Evolutionary conservation across 2,888 invertebrate species (phyloP), one percentile per base, ranked within the genome.

Genomic region (Baronia brevicornis): DNA sequence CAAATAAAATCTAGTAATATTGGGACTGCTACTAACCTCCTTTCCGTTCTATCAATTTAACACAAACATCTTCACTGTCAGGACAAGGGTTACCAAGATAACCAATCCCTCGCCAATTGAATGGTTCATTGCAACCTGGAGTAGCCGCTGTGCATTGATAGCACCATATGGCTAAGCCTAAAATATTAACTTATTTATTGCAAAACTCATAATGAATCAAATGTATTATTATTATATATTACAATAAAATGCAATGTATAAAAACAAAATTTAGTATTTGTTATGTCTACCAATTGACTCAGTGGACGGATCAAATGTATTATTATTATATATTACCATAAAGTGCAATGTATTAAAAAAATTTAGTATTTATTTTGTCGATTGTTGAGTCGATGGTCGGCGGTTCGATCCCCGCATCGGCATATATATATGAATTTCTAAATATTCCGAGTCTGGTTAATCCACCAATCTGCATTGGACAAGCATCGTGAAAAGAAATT

Each of bases 141-240:
- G 93, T 93, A 4, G 94, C 94, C 4, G 94, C 91, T 8, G 93
- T 93, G 63, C 96, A 96, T 60, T 92, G 90, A 57, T 96, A 96
- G 66, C 96, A 96, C 89, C 94, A 94, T 55, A 95, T 80, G 19
- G 89, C 87, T 25, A 80, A 60, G 48, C 86, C 91, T 90, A 38
- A 3, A 49, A 46, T 31, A 14, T 30, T 12, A 33, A 17, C 25
- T 23, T 11, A 13, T 13, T 10, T 18, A 29, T 4, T 11, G 8
- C 7, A 24, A 10, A 4, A 24, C 10, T 24, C 10, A 8, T n/a
- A 4, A 9, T 24, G 7, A 9, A 24, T 3, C 10, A 7, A 25
- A 7, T 14, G 10, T 9, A 12, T 7, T 23, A 4, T 24, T 18
- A 12, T 24, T 28, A 22, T 19, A 7, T n/a, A 7, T 6, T 9